These are phyloP conservation scores for Drosophila siamana DNA, from an alignment of 2,888 invertebrate species.

Conservation along the genomic window DNA sequence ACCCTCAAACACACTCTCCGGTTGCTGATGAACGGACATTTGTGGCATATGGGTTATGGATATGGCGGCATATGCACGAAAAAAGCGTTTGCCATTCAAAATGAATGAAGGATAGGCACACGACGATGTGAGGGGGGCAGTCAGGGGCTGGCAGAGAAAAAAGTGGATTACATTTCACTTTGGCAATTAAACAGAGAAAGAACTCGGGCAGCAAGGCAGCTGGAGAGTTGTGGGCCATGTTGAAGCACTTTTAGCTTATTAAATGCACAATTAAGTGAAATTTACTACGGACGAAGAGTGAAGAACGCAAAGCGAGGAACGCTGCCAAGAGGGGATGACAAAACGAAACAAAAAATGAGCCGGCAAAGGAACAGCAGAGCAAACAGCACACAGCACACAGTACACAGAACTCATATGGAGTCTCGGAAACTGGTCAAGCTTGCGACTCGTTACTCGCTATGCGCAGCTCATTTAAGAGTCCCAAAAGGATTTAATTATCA, in stretches of 20 bases:
- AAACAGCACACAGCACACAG: not conserved
- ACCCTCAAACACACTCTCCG: constrained; percentile 5
- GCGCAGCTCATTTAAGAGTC: constrained; percentile 6
- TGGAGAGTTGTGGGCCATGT: constrained; percentile 34
- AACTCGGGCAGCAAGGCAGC: constrained; percentile 4
- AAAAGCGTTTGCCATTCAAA: constrained; percentile 55
- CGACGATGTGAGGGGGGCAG: not conserved
- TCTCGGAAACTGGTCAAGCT: constrained; percentile 9
- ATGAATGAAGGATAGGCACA: constrained; percentile 29
- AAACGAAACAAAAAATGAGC: not conserved
- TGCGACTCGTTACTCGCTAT: not conserved
- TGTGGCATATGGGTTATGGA: constrained; percentile 64
- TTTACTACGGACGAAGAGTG: constrained; percentile 24
- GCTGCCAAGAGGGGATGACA: not conserved
- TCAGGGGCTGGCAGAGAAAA: not conserved
- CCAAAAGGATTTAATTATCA: constrained; percentile 45
- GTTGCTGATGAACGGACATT: constrained; percentile 64
- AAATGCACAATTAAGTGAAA: constrained; percentile 58
- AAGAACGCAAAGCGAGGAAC: not conserved
- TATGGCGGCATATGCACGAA: constrained; percentile 50
- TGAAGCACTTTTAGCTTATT: constrained; percentile 63
- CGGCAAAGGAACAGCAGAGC: not conserved
- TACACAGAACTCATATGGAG: constrained; percentile 5
- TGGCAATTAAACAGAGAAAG: constrained; percentile 60
- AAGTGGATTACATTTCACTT: constrained; percentile 66